phyloP scores from a whole-genome alignment of 2,888 invertebrate genomes.

The Phaedon cochleariae region DNA sequence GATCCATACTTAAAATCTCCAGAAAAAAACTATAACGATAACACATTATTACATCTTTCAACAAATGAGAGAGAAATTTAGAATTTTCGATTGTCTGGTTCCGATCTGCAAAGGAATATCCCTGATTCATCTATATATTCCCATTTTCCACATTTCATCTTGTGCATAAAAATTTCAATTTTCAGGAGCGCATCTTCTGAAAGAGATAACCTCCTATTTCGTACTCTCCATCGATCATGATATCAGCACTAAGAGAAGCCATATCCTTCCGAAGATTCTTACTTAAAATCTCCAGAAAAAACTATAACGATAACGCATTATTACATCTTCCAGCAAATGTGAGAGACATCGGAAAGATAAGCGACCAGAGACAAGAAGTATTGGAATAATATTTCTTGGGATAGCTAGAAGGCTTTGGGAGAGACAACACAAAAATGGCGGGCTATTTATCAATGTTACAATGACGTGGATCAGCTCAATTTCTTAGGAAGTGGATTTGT shows the following conservation, averaged over 20 bases:
- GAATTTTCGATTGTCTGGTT: too few relatives aligned
- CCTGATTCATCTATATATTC: too few relatives aligned
- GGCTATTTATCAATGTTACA: conserved; percentile 30
- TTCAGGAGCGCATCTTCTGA: too few relatives aligned
- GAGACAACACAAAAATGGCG: conserved; percentile 30
- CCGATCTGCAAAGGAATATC: too few relatives aligned
- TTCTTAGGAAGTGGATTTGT: neutral
- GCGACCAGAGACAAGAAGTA: conserved; percentile 34
- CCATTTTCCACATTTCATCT: too few relatives aligned
- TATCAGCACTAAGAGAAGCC: neutral
- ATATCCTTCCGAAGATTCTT: neutral
- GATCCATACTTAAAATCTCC: too few relatives aligned
- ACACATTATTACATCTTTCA: too few relatives aligned
- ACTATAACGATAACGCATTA: conserved; percentile 27
- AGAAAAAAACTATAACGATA: too few relatives aligned
- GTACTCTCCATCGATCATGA: neutral
- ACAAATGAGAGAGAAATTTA: too few relatives aligned
- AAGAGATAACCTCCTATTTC: neutral
- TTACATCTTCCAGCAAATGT: conserved; percentile 32
- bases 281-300: conserved; percentile 15
- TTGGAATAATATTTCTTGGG: conserved; percentile 35
- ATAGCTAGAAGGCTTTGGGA: conserved; percentile 10
- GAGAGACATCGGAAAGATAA: conserved; percentile 31
- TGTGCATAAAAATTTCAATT: too few relatives aligned
- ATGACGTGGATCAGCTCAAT: neutral